Percentiles rank a stretch among this genome's conserved stretches.
These are phyloP conservation scores for Channa maculata DNA, from an alignment of 2,113 vertebrate genomes.

Conservation along the genomic window DNA sequence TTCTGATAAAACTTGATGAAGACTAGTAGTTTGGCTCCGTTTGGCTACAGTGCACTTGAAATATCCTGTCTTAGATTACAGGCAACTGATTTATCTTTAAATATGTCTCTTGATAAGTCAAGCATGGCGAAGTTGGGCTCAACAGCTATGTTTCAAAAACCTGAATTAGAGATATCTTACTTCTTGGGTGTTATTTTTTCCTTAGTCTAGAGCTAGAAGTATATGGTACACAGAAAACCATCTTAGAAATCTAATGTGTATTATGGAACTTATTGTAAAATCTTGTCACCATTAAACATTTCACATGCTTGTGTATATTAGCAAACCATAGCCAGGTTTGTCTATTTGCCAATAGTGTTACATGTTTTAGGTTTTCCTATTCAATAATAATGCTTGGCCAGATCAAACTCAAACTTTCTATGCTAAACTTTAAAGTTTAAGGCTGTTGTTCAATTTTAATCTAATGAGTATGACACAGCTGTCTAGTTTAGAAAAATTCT, in stretches of 20 bases:
- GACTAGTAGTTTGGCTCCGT: neutral
- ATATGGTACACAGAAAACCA: no score
- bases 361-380: no score
- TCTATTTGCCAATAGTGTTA: neutral
- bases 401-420: no score
- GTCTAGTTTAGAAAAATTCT: neutral
- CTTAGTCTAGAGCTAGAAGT: no score
- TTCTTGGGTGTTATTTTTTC: neutral
- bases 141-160: neutral
- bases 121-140: neutral
- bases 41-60: neutral
- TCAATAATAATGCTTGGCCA: no score
- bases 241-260: no score
- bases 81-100: neutral
- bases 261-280: no score
- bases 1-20: conserved; percentile 12
- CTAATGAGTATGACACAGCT: neutral
- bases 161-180: neutral
- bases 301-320: no score
- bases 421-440: neutral
- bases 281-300: no score
- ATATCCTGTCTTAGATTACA: neutral
- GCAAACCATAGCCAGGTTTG: neutral
- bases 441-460: neutral
- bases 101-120: neutral